These are phyloP conservation scores for Smittia aterrima DNA, from an alignment of 2,888 invertebrate genomes.

Conservation along the genomic window DNA sequence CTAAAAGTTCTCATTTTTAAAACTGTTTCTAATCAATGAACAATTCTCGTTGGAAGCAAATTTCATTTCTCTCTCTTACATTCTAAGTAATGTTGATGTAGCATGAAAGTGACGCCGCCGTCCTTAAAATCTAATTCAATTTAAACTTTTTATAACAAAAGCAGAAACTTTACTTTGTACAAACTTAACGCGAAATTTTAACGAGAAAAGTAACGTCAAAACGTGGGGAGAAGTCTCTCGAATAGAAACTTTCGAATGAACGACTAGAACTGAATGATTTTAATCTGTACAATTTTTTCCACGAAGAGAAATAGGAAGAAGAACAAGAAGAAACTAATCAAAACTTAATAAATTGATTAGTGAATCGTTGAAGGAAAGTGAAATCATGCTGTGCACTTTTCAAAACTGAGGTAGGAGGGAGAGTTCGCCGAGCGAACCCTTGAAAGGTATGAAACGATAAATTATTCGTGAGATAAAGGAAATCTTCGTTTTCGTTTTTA, in stretches of 20 bases:
- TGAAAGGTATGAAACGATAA: not conserved
- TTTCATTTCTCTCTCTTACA: not conserved
- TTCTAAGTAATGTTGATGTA: too few relatives aligned
- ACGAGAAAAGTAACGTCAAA: not conserved
- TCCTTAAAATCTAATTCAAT: not conserved
- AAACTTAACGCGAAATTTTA: not conserved
- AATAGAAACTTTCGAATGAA: too few relatives aligned
- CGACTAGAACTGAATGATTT: not conserved
- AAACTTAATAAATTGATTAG: not conserved
- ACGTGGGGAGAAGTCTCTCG: not conserved
- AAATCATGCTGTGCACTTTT: not conserved
- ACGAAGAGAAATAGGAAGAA: conserved; percentile 21
- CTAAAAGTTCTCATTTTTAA: not conserved
- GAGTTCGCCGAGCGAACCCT: too few relatives aligned
- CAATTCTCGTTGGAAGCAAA: not conserved
- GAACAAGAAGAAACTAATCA: not conserved
- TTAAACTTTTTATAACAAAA: not conserved
- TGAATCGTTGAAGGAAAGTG: not conserved
- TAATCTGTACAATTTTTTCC: conserved; percentile 36
- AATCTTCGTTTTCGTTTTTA: conserved; percentile 23
- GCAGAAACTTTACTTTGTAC: not conserved
- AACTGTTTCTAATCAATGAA: not conserved
- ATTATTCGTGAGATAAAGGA: not conserved
- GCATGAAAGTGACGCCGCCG: not conserved
- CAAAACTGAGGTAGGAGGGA: too few relatives aligned